phyloP scores from a whole-genome alignment of 2,113 vertebrate species.

The Geococcyx californianus region DNA sequence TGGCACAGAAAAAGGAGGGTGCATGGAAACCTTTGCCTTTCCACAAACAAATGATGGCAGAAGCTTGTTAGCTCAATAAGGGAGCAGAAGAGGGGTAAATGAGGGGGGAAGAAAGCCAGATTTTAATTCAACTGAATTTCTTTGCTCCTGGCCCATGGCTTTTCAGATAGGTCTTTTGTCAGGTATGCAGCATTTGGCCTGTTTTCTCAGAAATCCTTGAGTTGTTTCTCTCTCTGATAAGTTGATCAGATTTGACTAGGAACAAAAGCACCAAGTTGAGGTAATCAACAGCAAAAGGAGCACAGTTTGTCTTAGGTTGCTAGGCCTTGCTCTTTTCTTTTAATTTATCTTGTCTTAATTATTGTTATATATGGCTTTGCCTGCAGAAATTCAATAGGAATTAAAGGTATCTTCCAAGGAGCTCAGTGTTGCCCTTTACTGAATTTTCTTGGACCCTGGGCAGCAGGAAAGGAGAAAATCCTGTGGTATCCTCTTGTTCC shows the following conservation, averaged over 20 bases:
- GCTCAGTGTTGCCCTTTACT: neutral
- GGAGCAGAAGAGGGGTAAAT: neutral
- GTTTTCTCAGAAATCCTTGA: constrained; percentile 7
- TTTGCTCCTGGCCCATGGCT: neutral
- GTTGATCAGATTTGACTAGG: neutral
- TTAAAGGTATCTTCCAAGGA: neutral
- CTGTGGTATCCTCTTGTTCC: neutral
- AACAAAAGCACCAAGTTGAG: neutral
- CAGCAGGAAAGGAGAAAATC: neutral
- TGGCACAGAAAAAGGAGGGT: neutral
- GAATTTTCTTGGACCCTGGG: neutral
- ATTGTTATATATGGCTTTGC: neutral
- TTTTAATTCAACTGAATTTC: neutral
- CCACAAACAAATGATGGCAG: neutral
- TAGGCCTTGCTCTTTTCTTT: neutral
- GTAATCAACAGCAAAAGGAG: constrained; percentile 4
- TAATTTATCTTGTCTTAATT: constrained; percentile 21
- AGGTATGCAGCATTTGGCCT: neutral
- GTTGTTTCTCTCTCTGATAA: neutral
- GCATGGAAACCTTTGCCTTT: neutral
- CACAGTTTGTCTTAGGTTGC: neutral
- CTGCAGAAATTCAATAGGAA: constrained; percentile 21
- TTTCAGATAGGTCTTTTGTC: neutral
- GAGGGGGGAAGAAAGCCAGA: neutral
- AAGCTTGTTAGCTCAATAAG: neutral